phyloP scores from a whole-genome alignment of 2,113 vertebrate species.

The Phaetusa simplex region DNA sequence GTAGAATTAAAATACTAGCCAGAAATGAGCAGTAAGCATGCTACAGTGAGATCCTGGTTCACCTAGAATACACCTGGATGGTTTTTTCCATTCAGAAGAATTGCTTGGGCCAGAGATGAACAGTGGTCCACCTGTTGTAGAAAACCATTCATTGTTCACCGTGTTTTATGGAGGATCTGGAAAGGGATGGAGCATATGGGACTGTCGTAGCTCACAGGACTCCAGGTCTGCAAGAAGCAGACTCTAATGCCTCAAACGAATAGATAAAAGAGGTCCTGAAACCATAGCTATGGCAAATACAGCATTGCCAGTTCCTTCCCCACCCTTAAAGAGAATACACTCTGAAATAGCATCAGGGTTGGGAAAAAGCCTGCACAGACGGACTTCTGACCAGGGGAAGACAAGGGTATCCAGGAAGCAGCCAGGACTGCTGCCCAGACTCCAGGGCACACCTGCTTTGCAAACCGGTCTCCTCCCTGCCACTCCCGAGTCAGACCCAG shows the following conservation, averaged over 20 bases:
- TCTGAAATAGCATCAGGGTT: neutral
- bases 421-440: rapidly evolving
- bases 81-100: neutral
- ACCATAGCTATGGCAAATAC: neutral
- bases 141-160: neutral
- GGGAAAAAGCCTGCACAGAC: neutral
- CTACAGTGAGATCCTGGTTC: neutral
- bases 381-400: neutral
- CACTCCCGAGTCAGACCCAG: neutral
- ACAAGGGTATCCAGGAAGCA: rapidly evolving
- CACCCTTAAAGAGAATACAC: neutral
- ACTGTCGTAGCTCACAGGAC: neutral
- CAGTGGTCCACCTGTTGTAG: neutral
- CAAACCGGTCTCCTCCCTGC: neutral
- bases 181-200: neutral
- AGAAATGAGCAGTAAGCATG: neutral
- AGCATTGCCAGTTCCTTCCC: neutral
- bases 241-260: neutral
- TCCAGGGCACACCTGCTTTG: rapidly evolving
- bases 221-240: neutral
- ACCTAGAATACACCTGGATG: neutral
- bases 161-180: neutral
- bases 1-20: neutral
- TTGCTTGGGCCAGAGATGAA: neutral
- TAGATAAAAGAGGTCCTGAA: neutral